Conservation (phyloP, 2,888 invertebrate genomes). For the Ormia ochracea region DNA sequence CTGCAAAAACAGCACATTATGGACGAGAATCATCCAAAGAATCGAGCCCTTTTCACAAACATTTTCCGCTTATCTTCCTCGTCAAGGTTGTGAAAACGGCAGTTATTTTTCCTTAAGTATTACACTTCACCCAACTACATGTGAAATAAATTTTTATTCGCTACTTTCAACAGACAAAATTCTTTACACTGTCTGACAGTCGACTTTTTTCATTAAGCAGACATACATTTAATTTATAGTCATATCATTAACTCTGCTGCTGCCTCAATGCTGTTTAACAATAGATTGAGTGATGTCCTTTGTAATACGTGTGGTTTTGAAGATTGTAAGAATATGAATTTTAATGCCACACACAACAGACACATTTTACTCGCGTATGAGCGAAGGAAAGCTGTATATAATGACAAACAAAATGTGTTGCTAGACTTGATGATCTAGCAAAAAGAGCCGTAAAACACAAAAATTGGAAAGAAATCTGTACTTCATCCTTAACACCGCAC, state of each 20-base stretch:
- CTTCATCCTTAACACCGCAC: conserved; percentile 25
- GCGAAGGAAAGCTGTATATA: background rate
- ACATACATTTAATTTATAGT: background rate
- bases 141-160: background rate
- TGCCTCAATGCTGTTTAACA: background rate
- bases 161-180: background rate
- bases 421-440: conserved; percentile 32
- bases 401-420: conserved; percentile 23
- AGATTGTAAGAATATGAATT: conserved; percentile 36
- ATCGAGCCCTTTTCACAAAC: too few species aligned
- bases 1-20: too few species aligned
- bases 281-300: conserved; percentile 16
- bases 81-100: too few species aligned
- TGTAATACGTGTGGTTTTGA: conserved; percentile 40
- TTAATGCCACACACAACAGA: conserved; percentile 1
- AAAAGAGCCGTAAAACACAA: background rate
- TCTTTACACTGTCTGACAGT: background rate
- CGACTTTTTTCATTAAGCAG: conserved; percentile 31
- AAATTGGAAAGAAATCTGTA: conserved; percentile 11
- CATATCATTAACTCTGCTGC: background rate
- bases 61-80: too few species aligned
- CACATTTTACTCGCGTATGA: background rate
- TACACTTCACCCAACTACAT: too few species aligned
- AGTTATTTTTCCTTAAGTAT: too few species aligned
- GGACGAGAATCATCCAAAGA: too few species aligned